These are phyloP conservation scores for Otolemur garnettii DNA, from an alignment of 2,113 vertebrate genomes.

Conservation along the genomic window DNA sequence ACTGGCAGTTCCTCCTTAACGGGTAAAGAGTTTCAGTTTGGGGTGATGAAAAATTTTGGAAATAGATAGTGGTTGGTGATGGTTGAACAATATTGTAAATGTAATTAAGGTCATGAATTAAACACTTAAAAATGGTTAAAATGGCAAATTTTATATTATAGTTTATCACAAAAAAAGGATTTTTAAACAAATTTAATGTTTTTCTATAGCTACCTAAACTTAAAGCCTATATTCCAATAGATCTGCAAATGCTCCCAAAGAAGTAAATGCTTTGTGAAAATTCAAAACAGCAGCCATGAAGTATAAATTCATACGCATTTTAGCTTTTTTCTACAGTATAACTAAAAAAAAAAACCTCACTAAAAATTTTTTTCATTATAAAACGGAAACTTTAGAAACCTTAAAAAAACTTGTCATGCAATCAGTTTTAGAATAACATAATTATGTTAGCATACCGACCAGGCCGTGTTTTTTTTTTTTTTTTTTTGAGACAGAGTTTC, in stretches of 20 bases:
- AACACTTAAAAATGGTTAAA: not conserved
- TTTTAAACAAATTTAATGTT: conserved; percentile 35
- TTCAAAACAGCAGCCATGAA: conserved; percentile 27
- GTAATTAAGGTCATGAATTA: not conserved
- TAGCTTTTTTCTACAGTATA: not conserved
- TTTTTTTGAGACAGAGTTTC: too few species aligned
- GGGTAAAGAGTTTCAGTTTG: not conserved
- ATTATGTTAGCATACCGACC: not conserved
- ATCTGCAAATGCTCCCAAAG: not conserved
- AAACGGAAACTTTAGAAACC: conserved; percentile 48
- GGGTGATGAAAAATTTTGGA: not conserved
- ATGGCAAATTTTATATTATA: not conserved
- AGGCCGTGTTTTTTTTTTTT: too few species aligned
- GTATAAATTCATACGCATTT: conserved; percentile 29
- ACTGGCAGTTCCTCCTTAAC: not conserved
- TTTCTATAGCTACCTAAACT: not conserved
- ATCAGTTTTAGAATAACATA: conserved; percentile 33
- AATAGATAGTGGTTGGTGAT: not conserved
- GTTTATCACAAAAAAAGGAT: not conserved
- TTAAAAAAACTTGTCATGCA: not conserved
- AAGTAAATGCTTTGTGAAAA: conserved; percentile 9
- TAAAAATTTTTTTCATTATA: conserved; percentile 34
- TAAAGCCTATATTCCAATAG: conserved; percentile 13
- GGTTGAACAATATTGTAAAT: not conserved
- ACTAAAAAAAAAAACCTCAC: conserved; percentile 5